phyloP scores from a whole-genome alignment of 2,113 vertebrate species.

The Eira barbara region DNA sequence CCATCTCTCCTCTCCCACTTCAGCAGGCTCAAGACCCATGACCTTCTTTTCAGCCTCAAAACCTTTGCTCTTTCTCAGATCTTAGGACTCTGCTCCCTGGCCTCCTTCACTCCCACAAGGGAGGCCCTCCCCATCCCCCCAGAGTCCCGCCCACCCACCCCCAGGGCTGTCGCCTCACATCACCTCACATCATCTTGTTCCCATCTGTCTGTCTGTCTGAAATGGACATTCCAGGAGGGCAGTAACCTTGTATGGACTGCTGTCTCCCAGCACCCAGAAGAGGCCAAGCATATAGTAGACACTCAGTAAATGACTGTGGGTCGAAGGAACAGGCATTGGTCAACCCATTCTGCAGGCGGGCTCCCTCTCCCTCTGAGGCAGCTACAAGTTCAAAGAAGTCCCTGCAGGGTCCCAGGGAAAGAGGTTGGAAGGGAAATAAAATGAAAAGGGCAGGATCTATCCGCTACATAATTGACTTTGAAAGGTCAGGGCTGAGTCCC shows the following conservation, averaged over 20 bases:
- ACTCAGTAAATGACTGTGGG: neutral
- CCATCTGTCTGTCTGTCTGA: neutral
- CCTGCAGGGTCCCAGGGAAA: neutral
- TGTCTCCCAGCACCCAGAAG: neutral
- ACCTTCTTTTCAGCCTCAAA: neutral
- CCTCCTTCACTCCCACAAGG: neutral
- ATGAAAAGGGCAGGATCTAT: neutral
- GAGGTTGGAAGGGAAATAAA: neutral
- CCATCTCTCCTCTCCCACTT: too few species aligned
- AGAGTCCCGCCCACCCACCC: neutral
- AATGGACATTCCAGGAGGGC: neutral
- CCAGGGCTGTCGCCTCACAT: neutral
- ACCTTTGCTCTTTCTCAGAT: neutral
- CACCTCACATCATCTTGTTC: neutral
- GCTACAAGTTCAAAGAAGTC: neutral
- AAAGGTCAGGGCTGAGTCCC: conserved; percentile 36
- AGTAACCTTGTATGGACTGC: neutral
- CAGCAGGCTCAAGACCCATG: neutral
- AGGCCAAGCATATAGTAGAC: neutral
- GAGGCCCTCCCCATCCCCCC: neutral
- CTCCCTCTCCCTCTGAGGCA: too few species aligned
- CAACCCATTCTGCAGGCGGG: neutral
- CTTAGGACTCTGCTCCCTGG: neutral
- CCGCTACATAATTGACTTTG: neutral
- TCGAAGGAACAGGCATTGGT: neutral